Base-by-base conservation (phyloP, 37 sponge, comb jelly and placozoan species). In the Mnemiopsis leidyi region DNA sequence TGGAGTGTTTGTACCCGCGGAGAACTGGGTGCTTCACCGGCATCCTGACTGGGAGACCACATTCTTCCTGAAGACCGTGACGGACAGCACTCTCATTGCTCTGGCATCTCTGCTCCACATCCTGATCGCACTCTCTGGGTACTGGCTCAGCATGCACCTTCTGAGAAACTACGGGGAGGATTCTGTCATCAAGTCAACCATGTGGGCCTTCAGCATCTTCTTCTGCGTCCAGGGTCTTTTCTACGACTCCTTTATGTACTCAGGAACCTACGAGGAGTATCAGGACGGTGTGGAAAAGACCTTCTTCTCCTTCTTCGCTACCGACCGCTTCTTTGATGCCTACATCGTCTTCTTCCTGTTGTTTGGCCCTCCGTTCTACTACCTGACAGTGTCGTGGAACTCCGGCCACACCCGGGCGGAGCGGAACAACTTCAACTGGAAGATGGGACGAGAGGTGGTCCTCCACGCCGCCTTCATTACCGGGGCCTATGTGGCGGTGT, bases 1-100 rank as follows among this genome's bases (percentile, higher is more conserved):
- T 1, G 40, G 40, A 18, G 24, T 40, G 1, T 85, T 85, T 39
- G 90, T 38, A 7, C 90, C 90, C 21, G 61, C 39, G 40, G 90
- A 85, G 90, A 85, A 85, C 61, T 85, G 90, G 90, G 48, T 85
- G 20, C 90, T 85, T n/a, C 90, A 85, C 61, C 2, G 48, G 29
- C 40, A 85, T 61, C 0, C 90, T 38, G 90, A n/a, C 25, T 85
- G 90, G 90, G 90, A 85, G 61, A 85, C 90, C 90, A 40, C 61
- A 7, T 85, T 85, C 29, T 0, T 85, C 0, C 24, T 85, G 20
- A 16, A 5, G 40, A 40, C 38, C 40, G 7, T 40, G 3, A 28
- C 90, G 1, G 90, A 85, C 61, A 85, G 90, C 90, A 39, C 61
- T 3, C 25, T 85, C 1, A 85, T 85, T 23, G 61, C 90, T 18